Conservation (phyloP, 37 sponge, comb jelly and placozoan species). For the Beroe forskalii region DNA sequence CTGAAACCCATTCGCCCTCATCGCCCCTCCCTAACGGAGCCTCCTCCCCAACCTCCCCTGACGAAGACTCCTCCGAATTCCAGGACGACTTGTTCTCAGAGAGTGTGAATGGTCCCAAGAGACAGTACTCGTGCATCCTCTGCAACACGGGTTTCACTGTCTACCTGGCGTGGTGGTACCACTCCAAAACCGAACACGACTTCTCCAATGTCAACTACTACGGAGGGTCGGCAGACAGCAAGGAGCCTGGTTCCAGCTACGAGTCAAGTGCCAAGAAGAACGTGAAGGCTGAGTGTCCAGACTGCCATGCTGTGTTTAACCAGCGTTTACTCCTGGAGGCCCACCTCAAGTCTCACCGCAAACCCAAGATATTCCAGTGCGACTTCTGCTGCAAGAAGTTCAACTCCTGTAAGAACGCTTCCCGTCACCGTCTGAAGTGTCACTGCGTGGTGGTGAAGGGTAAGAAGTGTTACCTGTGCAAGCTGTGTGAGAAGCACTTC, state of each 20-base stretch:
- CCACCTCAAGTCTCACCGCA: constrained; percentile 20
- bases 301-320: constrained; percentile 36
- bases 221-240: constrained; percentile 49
- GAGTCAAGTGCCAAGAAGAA: constrained; percentile 51
- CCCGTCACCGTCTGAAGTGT: constrained; percentile 59
- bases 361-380: constrained; percentile 58
- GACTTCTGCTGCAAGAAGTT: constrained; percentile 62
- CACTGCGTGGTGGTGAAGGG: constrained; percentile 29
- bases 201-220: constrained; percentile 57
- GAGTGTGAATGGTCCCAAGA: background rate
- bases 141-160: constrained; percentile 46
- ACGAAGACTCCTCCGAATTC: background rate
- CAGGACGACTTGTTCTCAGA: background rate
- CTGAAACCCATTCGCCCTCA: background rate
- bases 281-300: constrained; percentile 49
- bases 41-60: background rate
- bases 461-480: constrained; percentile 24
- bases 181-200: constrained; percentile 51
- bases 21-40: background rate
- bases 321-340: constrained; percentile 41
- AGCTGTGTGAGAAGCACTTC: constrained; percentile 28
- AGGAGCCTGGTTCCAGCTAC: constrained; percentile 21
- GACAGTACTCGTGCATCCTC: constrained; percentile 46
- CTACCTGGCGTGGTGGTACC: constrained; percentile 61
- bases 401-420: constrained; percentile 64